These are phyloP conservation scores for Drosophila dunni DNA, from an alignment of 1,140 invertebrate genomes.

Conservation along the genomic window DNA sequence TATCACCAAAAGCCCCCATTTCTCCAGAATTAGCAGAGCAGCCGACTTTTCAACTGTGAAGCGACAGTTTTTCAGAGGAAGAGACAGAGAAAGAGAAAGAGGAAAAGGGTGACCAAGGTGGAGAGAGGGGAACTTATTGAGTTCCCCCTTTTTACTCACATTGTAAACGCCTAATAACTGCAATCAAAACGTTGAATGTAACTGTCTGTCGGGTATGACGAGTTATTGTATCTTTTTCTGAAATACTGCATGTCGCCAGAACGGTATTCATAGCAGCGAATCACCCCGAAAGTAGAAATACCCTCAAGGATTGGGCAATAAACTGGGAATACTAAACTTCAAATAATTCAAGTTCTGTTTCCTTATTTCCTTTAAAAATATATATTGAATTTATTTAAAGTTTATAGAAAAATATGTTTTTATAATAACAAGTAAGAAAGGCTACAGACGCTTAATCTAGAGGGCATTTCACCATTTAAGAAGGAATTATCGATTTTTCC, in stretches of 20 bases:
- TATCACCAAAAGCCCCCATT: constrained; percentile 56
- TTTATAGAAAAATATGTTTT: too few relatives aligned
- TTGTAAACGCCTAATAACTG: constrained; percentile 60
- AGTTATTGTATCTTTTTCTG: constrained; percentile 21
- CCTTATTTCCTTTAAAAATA: too few relatives aligned
- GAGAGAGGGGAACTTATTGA: background rate
- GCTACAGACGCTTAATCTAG: too few relatives aligned
- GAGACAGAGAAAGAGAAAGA: constrained; percentile 2
- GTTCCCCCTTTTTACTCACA: constrained; percentile 14
- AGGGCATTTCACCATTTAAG: too few relatives aligned
- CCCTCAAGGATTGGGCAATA: background rate
- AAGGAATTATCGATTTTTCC: too few relatives aligned
- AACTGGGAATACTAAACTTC: background rate
- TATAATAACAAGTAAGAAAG: too few relatives aligned
- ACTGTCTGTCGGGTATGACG: constrained; percentile 36
- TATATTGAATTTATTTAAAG: too few relatives aligned
- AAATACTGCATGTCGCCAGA: constrained; percentile 45
- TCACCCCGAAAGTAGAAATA: background rate
- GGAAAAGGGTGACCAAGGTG: background rate
- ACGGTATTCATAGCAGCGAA: background rate
- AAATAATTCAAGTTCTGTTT: too few relatives aligned
- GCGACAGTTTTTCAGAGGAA: constrained; percentile 46
- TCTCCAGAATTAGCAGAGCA: constrained; percentile 19
- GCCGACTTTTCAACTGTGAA: constrained; percentile 20
- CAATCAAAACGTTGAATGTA: constrained; percentile 65